Conservation (phyloP, 1,140 invertebrate species). For the Acromyrmex charruanus region DNA sequence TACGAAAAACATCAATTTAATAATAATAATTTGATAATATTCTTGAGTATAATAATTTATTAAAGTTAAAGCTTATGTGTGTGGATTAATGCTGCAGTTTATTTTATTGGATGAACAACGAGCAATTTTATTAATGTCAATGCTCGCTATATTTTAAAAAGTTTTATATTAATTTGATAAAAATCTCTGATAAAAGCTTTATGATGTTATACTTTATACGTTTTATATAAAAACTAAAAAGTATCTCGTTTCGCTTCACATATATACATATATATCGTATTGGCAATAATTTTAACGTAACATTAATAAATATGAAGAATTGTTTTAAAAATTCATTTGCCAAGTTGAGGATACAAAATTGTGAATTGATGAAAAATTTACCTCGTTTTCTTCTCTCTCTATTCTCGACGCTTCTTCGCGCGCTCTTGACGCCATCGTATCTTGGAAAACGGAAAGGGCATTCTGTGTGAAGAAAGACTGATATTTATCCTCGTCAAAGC, state of each 20-base stretch:
- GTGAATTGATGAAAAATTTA: slow-evolving; percentile 70
- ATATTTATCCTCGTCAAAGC: slow-evolving; percentile 87
- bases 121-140: not conserved
- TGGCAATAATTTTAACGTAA: not conserved
- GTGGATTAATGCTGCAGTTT: not conserved
- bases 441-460: slow-evolving; percentile 91
- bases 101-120: not conserved
- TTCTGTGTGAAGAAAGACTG: slow-evolving; percentile 92
- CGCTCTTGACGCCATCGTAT: slow-evolving; percentile 92
- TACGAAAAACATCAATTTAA: not conserved
- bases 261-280: not conserved
- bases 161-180: not conserved
- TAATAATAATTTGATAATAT: too few relatives aligned
- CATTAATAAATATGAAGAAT: slow-evolving; percentile 16
- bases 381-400: slow-evolving; percentile 89
- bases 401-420: slow-evolving; percentile 89
- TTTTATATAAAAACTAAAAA: not conserved
- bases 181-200: slow-evolving; percentile 15
- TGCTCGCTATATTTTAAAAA: not conserved
- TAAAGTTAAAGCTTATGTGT: not conserved
- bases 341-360: not conserved
- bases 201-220: not conserved
- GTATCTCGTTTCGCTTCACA: not conserved
- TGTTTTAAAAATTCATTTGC: not conserved
- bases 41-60: not conserved